Evolutionary conservation across 2,113 vertebrate species (phyloP), one percentile per base, ranked within the genome.

Genomic region (Mustelus asterias): DNA sequence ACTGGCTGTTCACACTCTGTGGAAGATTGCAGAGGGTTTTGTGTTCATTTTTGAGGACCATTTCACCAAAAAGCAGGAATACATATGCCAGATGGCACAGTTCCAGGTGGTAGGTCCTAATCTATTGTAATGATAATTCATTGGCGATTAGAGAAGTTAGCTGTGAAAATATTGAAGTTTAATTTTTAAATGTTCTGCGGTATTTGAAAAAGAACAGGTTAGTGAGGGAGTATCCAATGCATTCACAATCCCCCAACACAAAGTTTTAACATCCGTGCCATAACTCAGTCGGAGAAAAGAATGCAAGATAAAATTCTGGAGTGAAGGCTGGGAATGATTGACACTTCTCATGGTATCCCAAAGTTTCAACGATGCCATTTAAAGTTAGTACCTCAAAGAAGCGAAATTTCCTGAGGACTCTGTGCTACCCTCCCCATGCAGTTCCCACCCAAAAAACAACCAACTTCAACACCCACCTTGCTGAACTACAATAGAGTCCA

Each of bases 401-500:
- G 16, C 65, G 29, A 60, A n/a, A 20, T 18, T n/a, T 92, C 16
- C 6, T 37, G 14, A 0, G 14, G 78, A 83, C n/a, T 11, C n/a
- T 83, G 14, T 44, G 37, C n/a, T 16, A 67, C 18, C 54, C 14
- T 18, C 8, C 5, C 9, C 10, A 13, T 58, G 22, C 89, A 37
- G n/a, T 20, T 20, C 6, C 37, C 88, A 7, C 0, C 58, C 88
- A 60, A 88, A 10, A 70, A 26, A 22, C 69, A 11, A 60, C 10
- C 13, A 63, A 65, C 14, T 67, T 67, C 65, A 93, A 92, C 9
- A 96, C 96, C 95, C 96, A 98, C 99, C 99, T 98, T 99, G 99
- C 96, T 99, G 99, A 97, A 99, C 99, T 96, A 99, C 99, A 0
- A 99, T 99, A 1, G 99, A 99, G 96, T 99, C 99, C 37, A 99